A percentile compares a stretch with the other conserved stretches of the same genome.
These are phyloP conservation scores for Motacilla alba DNA, from an alignment of 2,113 vertebrate genomes.

Conservation along the genomic window DNA sequence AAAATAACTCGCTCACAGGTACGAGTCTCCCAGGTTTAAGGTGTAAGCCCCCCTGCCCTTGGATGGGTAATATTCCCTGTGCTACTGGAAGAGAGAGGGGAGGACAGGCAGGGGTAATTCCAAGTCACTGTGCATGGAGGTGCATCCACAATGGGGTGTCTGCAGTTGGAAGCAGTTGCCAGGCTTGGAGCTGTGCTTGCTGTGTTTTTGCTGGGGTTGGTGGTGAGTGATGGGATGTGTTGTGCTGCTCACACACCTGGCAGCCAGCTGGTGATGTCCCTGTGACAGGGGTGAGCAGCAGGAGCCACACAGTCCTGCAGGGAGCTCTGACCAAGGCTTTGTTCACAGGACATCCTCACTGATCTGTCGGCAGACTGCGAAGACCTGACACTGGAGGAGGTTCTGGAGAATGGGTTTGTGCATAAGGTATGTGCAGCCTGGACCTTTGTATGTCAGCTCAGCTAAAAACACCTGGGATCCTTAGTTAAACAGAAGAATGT, in stretches of 20 bases:
- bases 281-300: background rate
- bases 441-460: background rate
- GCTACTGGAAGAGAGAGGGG: background rate
- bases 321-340: background rate
- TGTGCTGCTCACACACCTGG: background rate
- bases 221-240: background rate
- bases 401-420: conserved; percentile 84
- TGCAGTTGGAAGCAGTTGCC: background rate
- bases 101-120: background rate
- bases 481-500: background rate
- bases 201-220: background rate
- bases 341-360: conserved; percentile 86
- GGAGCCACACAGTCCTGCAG: background rate
- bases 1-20: background rate
- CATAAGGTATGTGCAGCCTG: conserved; percentile 83
- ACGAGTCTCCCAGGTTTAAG: background rate
- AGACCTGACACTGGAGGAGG: conserved; percentile 81
- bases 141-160: background rate
- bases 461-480: background rate
- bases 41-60: background rate
- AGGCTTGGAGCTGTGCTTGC: background rate
- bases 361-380: conserved; percentile 94
- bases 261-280: background rate
- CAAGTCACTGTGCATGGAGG: background rate
- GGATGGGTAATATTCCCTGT: background rate